Base-by-base conservation (phyloP, 2,888 invertebrate species). In the Diachrysia chrysitis region DNA sequence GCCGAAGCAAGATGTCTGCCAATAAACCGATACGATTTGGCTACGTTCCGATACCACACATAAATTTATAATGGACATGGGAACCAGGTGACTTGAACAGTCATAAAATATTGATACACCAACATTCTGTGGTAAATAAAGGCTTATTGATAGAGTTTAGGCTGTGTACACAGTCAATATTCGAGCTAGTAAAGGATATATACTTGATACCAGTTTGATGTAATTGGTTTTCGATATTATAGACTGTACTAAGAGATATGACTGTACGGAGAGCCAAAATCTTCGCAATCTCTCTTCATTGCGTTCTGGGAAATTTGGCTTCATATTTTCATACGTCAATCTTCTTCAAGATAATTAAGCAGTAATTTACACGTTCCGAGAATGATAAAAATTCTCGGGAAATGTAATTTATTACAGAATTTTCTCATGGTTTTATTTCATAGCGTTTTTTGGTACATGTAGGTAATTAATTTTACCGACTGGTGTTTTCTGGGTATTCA, bases 21-120 rank as follows among this genome's bases (percentile, higher is more conserved):
- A 85, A 87, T 87, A 87, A 87, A 85, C 83, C 75, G 71, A 84
- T 78, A 83, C 83, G 81, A 86, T 88, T 91, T 91, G 90, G 90
- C 92, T 87, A 69, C 81, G 82, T 83, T 87, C 84, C 89, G 85
- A 86, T 81, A 87, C 84, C 78, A 79, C 77, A 79, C 87, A 88
- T 90, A 89, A 90, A 90, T 91, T 89, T 74, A 77, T 69, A 74
- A 69, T 77, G 84, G 82, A 86, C 85, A 84, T 83, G 78, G 81
- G 81, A 83, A 79, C 82, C 89, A 90, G 89, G 88, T 89, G 87
- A 88, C 85, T 84, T 78, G 83, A 76, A 83, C 78, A 72, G 78
- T 79, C 74, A 76, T 84, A 82, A 88, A 85, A 85, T 82, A 85
- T 82, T 79, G 76, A 69, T 78, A 66, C 73, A 66, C 57, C 54